Percentiles rank a stretch among this genome's conserved stretches.
phyloP scores from a whole-genome alignment of 2,113 vertebrate species.

The Gnathonemus longibarbis region DNA sequence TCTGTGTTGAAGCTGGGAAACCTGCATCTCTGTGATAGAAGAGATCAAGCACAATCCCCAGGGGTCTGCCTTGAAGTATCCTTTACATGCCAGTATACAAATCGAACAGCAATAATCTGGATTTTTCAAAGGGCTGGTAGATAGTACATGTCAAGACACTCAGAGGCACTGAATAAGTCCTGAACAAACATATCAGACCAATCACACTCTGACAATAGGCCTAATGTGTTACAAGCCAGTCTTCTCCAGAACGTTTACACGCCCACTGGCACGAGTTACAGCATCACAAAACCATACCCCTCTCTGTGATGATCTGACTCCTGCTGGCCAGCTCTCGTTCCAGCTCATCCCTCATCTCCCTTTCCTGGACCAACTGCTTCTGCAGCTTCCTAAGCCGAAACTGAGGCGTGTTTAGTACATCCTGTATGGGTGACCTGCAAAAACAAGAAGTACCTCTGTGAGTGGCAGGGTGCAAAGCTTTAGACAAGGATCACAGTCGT shows the following conservation, averaged over 20 bases:
- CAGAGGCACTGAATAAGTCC: background rate
- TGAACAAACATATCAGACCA: background rate
- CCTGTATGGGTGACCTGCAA: constrained; percentile 71
- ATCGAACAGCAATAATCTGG: background rate
- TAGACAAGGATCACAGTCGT: background rate
- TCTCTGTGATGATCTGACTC: constrained; percentile 61
- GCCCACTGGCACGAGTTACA: background rate
- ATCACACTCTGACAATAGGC: background rate
- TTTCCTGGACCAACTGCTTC: constrained; percentile 66
- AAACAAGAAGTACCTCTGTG: constrained; percentile 20
- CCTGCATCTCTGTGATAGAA: constrained; percentile 60
- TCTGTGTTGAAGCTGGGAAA: constrained; percentile 70
- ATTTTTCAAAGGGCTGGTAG: background rate
- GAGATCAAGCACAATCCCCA: background rate
- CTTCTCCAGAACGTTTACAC: background rate
- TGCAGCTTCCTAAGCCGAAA: constrained; percentile 76
- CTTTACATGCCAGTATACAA: background rate
- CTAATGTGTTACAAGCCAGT: background rate
- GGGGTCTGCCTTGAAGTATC: background rate
- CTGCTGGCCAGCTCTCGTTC: constrained; percentile 67
- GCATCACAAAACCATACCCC: constrained; percentile 53
- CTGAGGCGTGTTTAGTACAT: constrained; percentile 81
- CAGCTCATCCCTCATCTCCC: constrained; percentile 69
- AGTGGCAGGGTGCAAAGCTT: background rate
- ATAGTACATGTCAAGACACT: background rate